These are phyloP conservation scores for Cynodonichthys magdalenae DNA, from an alignment of 2,797 vertebrate species.

Conservation along the genomic window DNA sequence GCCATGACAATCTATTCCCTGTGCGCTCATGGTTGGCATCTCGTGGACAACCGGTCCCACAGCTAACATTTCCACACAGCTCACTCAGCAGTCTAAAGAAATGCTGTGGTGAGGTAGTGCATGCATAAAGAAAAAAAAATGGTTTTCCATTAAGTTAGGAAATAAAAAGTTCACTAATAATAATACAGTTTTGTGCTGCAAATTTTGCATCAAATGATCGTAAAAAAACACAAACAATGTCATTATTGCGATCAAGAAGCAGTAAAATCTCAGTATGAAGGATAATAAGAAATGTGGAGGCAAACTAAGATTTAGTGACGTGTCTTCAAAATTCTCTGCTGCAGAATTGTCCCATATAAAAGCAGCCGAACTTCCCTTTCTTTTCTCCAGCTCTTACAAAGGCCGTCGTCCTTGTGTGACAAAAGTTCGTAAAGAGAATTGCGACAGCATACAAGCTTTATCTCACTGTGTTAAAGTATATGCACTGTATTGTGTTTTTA, in stretches of 20 bases:
- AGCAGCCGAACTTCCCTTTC: too few relatives aligned
- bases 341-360: too few relatives aligned
- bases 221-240: not conserved
- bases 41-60: constrained; percentile 51
- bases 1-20: constrained; percentile 70
- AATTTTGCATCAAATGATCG: not conserved
- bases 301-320: too few relatives aligned
- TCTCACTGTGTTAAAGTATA: too few relatives aligned
- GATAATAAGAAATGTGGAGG: too few relatives aligned
- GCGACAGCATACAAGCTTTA: too few relatives aligned
- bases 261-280: too few relatives aligned
- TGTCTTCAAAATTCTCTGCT: too few relatives aligned
- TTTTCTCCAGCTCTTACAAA: too few relatives aligned
- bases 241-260: not conserved
- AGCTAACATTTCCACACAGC: constrained; percentile 66
- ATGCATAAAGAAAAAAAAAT: constrained; percentile 6
- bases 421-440: too few relatives aligned
- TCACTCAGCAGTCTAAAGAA: constrained; percentile 41
- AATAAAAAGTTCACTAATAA: not conserved
- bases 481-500: too few relatives aligned
- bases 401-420: too few relatives aligned
- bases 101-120: not conserved
- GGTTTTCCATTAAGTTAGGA: constrained; percentile 17
- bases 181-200: not conserved
- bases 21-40: constrained; percentile 61